Evolutionary conservation across 1,140 invertebrate genomes (phyloP).

Genomic region (Ips nitidus): DNA sequence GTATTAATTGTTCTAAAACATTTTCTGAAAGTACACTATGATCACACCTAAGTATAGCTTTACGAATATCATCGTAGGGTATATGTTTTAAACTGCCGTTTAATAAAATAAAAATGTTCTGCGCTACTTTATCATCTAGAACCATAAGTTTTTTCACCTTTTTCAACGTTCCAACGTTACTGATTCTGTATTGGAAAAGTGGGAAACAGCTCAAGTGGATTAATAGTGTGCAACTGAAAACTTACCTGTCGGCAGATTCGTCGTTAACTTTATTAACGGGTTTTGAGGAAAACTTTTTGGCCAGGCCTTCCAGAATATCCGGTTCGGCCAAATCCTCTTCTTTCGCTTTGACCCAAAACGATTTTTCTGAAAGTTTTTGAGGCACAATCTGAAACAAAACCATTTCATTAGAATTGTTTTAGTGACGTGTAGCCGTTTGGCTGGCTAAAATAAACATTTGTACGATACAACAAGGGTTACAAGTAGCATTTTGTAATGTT

Average conservation of each 20-base stretch:
- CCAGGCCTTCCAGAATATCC: constrained; percentile 82
- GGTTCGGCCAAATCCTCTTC: constrained; percentile 87
- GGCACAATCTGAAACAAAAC: constrained; percentile 67
- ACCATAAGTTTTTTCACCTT: constrained; percentile 91
- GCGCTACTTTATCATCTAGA: constrained; percentile 88
- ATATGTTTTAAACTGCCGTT: constrained; percentile 89
- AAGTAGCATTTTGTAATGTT: too few species aligned
- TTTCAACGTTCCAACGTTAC: constrained; percentile 63
- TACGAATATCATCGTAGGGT: constrained; percentile 81
- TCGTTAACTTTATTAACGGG: constrained; percentile 73
- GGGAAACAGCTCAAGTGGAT: too few species aligned
- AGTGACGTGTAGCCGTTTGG: too few species aligned
- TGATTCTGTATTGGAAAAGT: constrained; percentile 51
- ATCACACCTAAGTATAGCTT: constrained; percentile 83
- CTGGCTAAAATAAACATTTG: too few species aligned
- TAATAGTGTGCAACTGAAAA: neutral
- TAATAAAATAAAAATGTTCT: constrained; percentile 92
- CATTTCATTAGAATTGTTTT: too few species aligned
- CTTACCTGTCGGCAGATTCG: constrained; percentile 47
- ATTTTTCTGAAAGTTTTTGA: constrained; percentile 88
- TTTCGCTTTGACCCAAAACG: constrained; percentile 92
- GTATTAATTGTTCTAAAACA: constrained; percentile 80
- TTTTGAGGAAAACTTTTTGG: constrained; percentile 85
- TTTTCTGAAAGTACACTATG: constrained; percentile 78
- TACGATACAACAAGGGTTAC: too few species aligned